These are phyloP conservation scores for Cosmia pyralina DNA, from an alignment of 2,888 invertebrate genomes.

Conservation along the genomic window DNA sequence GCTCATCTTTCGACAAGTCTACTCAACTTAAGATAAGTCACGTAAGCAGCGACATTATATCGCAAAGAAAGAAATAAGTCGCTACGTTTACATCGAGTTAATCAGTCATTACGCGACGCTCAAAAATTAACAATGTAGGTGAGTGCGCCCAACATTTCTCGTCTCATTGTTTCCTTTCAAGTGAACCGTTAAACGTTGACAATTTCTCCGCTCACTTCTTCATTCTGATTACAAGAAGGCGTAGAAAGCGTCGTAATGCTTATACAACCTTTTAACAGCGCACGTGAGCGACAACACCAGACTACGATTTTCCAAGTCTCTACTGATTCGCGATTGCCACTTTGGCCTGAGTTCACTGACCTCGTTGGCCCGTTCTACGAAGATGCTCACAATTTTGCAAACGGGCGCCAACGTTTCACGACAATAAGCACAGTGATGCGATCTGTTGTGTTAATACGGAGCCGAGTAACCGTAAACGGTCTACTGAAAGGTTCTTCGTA, in stretches of 20 bases:
- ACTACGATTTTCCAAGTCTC: conserved; percentile 75
- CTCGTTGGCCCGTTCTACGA: conserved; percentile 75
- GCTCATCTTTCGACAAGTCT: conserved; percentile 22
- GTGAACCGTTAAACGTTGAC: conserved; percentile 80
- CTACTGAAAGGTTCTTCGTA: conserved; percentile 53
- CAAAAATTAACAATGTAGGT: conserved; percentile 48
- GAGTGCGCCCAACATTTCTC: conserved; percentile 65
- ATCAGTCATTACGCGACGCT: conserved; percentile 34
- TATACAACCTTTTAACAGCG: conserved; percentile 83
- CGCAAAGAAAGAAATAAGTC: conserved; percentile 24
- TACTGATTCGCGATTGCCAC: conserved; percentile 78
- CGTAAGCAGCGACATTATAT: background rate
- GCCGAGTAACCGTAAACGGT: conserved; percentile 60
- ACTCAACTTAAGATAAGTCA: background rate
- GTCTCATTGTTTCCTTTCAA: conserved; percentile 78
- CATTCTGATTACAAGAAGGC: conserved; percentile 82
- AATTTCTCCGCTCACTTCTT: conserved; percentile 88
- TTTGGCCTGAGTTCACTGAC: conserved; percentile 79
- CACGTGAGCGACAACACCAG: conserved; percentile 75
- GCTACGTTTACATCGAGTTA: conserved; percentile 21
- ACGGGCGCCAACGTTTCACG: conserved; percentile 70
- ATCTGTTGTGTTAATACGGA: conserved; percentile 47
- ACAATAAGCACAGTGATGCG: conserved; percentile 58
- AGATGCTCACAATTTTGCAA: conserved; percentile 71
- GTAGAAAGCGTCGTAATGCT: conserved; percentile 86